These are phyloP conservation scores for Cololabis saira DNA, from an alignment of 2,113 vertebrate species.

Conservation along the genomic window DNA sequence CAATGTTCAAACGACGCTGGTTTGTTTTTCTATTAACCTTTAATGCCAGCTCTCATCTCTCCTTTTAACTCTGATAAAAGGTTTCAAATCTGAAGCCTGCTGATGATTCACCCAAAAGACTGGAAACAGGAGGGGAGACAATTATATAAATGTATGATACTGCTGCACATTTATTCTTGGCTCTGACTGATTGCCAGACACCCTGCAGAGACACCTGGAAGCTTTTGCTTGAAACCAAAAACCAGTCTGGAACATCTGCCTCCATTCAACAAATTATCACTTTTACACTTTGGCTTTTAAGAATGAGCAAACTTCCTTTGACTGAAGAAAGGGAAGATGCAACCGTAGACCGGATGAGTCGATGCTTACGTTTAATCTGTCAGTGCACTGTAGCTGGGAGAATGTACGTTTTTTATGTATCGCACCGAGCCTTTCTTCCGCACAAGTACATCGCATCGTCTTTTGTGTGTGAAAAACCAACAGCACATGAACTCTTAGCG, in stretches of 20 bases:
- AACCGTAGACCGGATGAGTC: constrained; percentile 29
- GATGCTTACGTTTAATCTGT: constrained; percentile 28
- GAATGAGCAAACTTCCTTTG: not conserved
- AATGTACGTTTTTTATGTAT: constrained; percentile 45
- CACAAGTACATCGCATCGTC: constrained; percentile 62
- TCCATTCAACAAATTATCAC: not conserved
- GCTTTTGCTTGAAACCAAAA: not conserved
- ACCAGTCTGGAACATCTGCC: not conserved
- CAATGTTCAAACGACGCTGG: not conserved
- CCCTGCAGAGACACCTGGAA: not conserved
- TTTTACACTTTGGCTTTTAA: not conserved
- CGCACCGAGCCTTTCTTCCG: constrained; percentile 41
- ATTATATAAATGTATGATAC: not conserved
- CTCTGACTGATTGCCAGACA: not conserved
- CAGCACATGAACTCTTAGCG: constrained; percentile 59
- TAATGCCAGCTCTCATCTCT: not conserved
- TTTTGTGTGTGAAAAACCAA: constrained; percentile 66
- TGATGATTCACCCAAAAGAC: not conserved
- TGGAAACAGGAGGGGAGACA: not conserved
- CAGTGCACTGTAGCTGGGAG: constrained; percentile 36
- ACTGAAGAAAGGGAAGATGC: not conserved
- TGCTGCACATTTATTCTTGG: not conserved
- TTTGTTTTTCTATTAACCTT: not conserved
- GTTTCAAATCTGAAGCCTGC: not conserved
- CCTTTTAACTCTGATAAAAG: not conserved